These are phyloP conservation scores for Erynnis tages DNA, from an alignment of 2,888 invertebrate genomes.

Conservation along the genomic window DNA sequence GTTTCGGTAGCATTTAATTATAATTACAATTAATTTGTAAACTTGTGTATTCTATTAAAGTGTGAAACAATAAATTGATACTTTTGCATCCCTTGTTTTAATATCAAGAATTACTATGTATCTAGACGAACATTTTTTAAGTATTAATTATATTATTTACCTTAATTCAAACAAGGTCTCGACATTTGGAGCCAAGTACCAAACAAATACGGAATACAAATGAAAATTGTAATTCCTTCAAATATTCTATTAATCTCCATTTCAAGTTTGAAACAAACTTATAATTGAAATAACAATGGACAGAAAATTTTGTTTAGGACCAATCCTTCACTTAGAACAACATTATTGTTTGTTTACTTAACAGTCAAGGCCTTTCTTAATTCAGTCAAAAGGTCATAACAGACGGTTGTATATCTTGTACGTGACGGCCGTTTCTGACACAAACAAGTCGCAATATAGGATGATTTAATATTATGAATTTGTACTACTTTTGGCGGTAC, in stretches of 20 bases:
- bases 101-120: neutral
- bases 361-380: neutral
- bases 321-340: conserved; percentile 11
- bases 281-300: conserved; percentile 17
- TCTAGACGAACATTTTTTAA: too few relatives aligned
- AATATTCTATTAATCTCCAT: conserved; percentile 27
- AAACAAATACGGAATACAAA: conserved; percentile 1
- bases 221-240: conserved; percentile 1
- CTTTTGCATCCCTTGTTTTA: conserved; percentile 50
- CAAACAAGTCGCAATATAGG: too few relatives aligned
- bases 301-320: conserved; percentile 11
- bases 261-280: conserved; percentile 38
- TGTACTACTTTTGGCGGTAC: too few relatives aligned
- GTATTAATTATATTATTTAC: too few relatives aligned
- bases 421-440: too few relatives aligned
- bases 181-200: conserved; percentile 3
- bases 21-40: conserved; percentile 2
- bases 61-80: conserved; percentile 76
- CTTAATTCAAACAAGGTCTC: neutral
- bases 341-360: conserved; percentile 4
- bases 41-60: conserved; percentile 49
- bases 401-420: too few relatives aligned
- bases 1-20: conserved; percentile 5
- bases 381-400: neutral
- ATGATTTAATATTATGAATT: too few relatives aligned